Evolutionary conservation across 2,797 vertebrate genomes (phyloP).

Genomic region (Acanthis flammea): DNA sequence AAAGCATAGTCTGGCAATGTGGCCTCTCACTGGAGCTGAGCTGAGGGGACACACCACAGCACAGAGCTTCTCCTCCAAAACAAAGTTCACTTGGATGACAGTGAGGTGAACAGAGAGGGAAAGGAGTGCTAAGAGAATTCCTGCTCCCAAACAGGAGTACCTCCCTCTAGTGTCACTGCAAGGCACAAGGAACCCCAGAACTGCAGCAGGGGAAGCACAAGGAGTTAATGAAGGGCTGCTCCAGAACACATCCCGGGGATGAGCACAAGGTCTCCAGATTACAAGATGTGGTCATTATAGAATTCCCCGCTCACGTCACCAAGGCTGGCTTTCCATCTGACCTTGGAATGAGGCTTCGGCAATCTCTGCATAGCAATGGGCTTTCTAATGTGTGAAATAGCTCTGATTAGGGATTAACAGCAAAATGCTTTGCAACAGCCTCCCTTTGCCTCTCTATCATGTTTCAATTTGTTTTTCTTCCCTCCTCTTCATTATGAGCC

Average conservation of each 20-base stretch:
- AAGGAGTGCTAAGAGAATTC: not conserved
- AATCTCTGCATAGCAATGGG: constrained; percentile 42
- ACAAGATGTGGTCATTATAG: constrained; percentile 37
- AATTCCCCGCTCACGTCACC: constrained; percentile 41
- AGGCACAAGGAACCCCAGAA: not conserved
- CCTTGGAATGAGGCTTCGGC: constrained; percentile 37
- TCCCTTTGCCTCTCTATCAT: not conserved
- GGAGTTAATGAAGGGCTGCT: constrained; percentile 8
- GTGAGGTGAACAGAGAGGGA: not conserved
- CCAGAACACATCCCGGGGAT: not conserved
- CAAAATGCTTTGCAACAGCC: not conserved
- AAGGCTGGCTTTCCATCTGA: constrained; percentile 21
- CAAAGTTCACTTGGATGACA: not conserved
- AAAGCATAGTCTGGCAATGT: not conserved
- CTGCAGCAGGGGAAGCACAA: not conserved
- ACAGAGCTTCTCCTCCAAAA: not conserved
- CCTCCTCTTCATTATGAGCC: constrained; percentile 40
- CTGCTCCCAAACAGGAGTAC: not conserved
- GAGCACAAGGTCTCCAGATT: constrained; percentile 59
- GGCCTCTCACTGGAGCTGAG: not conserved
- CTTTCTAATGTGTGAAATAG: constrained; percentile 39
- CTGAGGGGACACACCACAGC: not conserved
- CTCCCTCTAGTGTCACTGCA: not conserved
- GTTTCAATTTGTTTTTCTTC: constrained; percentile 11
- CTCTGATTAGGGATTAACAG: constrained; percentile 3